phyloP scores from a whole-genome alignment of 2,113 vertebrate species.

The Gopherus evgoodei region DNA sequence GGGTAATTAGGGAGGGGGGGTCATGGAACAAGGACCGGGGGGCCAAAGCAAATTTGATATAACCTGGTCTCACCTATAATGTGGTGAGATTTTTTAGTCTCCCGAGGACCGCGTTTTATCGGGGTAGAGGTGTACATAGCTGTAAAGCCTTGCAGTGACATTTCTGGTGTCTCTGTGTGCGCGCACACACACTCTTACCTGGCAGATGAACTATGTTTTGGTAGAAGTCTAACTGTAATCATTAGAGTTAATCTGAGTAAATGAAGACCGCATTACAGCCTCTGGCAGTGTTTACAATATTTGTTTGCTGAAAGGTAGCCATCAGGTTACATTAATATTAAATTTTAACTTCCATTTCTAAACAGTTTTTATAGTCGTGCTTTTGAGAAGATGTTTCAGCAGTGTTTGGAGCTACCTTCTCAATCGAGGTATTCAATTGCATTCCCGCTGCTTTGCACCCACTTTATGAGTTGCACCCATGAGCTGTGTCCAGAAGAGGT shows the following conservation, averaged over 20 bases:
- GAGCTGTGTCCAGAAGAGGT: constrained; percentile 99
- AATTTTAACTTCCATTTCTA: constrained; percentile 54
- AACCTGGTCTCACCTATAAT: too few species aligned
- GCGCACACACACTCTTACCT: accelerated
- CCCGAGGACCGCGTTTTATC: too few species aligned
- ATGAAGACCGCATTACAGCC: not conserved
- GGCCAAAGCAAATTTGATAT: too few species aligned
- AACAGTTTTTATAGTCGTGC: constrained; percentile 98
- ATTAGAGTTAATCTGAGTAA: not conserved
- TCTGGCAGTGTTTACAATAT: not conserved
- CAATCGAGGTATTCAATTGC: constrained; percentile 98
- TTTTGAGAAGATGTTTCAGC: constrained; percentile 99
- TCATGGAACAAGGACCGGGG: too few species aligned
- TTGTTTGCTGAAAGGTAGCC: not conserved
- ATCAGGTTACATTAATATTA: not conserved
- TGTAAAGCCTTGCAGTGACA: not conserved
- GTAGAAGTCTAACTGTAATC: not conserved
- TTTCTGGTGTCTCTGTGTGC: not conserved
- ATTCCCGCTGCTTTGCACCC: constrained; percentile 97
- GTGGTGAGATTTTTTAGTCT: too few species aligned
- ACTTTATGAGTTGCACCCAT: constrained; percentile 99
- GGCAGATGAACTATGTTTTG: not conserved
- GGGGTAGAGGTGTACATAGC: not conserved
- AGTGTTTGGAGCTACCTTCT: constrained; percentile 98
- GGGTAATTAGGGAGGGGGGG: too few species aligned